Percentiles rank a stretch among this genome's conserved stretches.
These are phyloP conservation scores for Stylophora pistillata DNA, from an alignment of 64 coral and sea anemone genomes.

Conservation along the genomic window DNA sequence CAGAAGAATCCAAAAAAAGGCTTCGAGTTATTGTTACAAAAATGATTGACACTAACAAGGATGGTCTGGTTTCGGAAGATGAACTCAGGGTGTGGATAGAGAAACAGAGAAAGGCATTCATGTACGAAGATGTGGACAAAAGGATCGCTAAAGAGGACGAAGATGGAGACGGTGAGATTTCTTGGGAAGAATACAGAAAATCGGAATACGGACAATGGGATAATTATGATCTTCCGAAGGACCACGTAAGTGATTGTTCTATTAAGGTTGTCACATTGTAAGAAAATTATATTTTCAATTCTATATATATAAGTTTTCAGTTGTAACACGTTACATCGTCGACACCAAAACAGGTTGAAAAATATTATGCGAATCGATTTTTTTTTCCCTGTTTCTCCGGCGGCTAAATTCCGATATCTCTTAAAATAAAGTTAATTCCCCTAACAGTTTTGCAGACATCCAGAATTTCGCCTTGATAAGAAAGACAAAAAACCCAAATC, in stretches of 20 bases:
- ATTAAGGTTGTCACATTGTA: not conserved
- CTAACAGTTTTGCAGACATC: too few relatives aligned
- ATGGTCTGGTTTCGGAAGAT: conserved; percentile 62
- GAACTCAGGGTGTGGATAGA: conserved; percentile 93
- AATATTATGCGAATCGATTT: too few relatives aligned
- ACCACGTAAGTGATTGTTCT: conserved; percentile 76
- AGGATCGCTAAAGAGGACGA: conserved; percentile 82
- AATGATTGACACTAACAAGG: conserved; percentile 82
- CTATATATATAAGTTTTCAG: too few relatives aligned
- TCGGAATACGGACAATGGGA: conserved; percentile 90
- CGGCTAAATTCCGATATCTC: too few relatives aligned
- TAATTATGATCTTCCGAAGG: conserved; percentile 61
- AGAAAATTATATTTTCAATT: too few relatives aligned
- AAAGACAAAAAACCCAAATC: too few relatives aligned
- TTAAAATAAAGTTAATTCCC: too few relatives aligned
- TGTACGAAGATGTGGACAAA: conserved; percentile 96
- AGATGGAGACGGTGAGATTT: conserved; percentile 83
- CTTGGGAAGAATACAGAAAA: conserved; percentile 89
- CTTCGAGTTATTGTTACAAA: conserved; percentile 75
- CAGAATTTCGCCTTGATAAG: too few relatives aligned
- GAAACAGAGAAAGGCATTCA: conserved; percentile 91
- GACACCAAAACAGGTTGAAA: too few relatives aligned
- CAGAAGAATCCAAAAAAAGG: conserved; percentile 86
- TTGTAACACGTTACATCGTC: too few relatives aligned
- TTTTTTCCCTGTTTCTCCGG: too few relatives aligned